Evolutionary conservation across 2,888 invertebrate species (phyloP).

Genomic region (Torymus auratus): DNA sequence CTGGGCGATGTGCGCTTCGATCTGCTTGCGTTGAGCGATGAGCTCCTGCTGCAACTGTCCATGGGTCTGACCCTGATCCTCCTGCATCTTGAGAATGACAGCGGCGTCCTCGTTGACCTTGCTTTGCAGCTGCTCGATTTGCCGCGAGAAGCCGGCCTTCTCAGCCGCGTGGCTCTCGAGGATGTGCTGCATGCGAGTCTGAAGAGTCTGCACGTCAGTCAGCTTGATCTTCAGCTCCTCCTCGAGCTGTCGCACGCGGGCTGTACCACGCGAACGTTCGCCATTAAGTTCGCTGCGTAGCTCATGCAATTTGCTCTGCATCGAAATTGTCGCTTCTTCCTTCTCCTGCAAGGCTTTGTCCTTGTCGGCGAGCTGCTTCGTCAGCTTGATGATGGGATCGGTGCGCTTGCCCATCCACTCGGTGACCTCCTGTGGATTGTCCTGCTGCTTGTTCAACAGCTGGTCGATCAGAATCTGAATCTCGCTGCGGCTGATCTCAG

Average conservation of each 20-base stretch:
- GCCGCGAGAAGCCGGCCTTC: slow-evolving; percentile 81
- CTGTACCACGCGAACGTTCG: slow-evolving; percentile 81
- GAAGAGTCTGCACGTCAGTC: slow-evolving; percentile 82
- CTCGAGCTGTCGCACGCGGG: slow-evolving; percentile 79
- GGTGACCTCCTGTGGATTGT: slow-evolving; percentile 83
- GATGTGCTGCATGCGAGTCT: slow-evolving; percentile 81
- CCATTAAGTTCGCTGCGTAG: slow-evolving; percentile 83
- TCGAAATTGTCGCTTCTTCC: slow-evolving; percentile 85
- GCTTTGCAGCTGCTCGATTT: slow-evolving; percentile 81
- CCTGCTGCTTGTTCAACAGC: slow-evolving; percentile 91
- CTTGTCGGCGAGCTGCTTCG: slow-evolving; percentile 92
- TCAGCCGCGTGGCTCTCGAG: slow-evolving; percentile 79
- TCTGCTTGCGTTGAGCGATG: slow-evolving; percentile 81
- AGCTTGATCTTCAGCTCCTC: slow-evolving; percentile 79
- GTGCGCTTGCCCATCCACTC: slow-evolving; percentile 93
- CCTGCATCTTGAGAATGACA: slow-evolving; percentile 78
- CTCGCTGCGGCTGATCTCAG: slow-evolving; percentile 90
- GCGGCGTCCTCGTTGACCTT: slow-evolving; percentile 80
- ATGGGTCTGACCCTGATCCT: slow-evolving; percentile 78
- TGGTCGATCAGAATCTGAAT: slow-evolving; percentile 93
- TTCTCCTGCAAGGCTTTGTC: slow-evolving; percentile 87
- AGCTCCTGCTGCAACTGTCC: slow-evolving; percentile 77
- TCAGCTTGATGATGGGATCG: slow-evolving; percentile 90
- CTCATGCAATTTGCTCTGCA: slow-evolving; percentile 88
- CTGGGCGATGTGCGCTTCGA: slow-evolving; percentile 82